Percentiles rank a stretch among this genome's conserved stretches.
Conservation (phyloP, 2,888 invertebrate species). For the Tipula lateralis region DNA sequence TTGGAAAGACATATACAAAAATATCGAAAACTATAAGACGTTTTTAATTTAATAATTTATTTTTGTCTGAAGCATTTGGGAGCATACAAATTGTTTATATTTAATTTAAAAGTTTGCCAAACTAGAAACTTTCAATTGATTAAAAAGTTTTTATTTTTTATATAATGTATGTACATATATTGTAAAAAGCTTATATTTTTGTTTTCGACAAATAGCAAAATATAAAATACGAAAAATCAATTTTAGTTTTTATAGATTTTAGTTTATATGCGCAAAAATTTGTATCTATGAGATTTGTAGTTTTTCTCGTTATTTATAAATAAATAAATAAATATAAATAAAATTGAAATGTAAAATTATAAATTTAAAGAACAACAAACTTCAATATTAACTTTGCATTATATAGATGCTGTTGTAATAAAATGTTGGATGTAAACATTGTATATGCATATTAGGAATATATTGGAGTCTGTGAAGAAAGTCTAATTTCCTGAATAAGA, state of each 20-base stretch:
- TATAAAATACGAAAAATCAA: not conserved
- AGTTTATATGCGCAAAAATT: not conserved
- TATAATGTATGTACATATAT: too few species aligned
- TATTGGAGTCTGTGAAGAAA: too few species aligned
- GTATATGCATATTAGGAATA: not conserved
- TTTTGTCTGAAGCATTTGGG: not conserved
- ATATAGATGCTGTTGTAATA: not conserved
- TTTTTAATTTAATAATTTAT: too few species aligned
- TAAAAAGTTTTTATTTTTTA: not conserved
- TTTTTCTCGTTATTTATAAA: constrained; percentile 7
- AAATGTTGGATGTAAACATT: not conserved
- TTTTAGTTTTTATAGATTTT: not conserved
- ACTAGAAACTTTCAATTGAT: not conserved
- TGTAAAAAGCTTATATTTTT: not conserved
- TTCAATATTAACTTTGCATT: not conserved
- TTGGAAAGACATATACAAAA: too few species aligned
- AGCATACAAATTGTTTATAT: not conserved
- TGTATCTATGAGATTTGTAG: not conserved
- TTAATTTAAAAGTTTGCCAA: not conserved
- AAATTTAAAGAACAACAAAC: not conserved
- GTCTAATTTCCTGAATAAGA: too few species aligned
- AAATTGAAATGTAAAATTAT: not conserved
- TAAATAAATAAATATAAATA: not conserved
- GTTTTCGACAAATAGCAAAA: not conserved
- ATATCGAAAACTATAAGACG: not conserved